Evolutionary conservation across 2,888 invertebrate species (phyloP).

Genomic region (Andrena minutula): DNA sequence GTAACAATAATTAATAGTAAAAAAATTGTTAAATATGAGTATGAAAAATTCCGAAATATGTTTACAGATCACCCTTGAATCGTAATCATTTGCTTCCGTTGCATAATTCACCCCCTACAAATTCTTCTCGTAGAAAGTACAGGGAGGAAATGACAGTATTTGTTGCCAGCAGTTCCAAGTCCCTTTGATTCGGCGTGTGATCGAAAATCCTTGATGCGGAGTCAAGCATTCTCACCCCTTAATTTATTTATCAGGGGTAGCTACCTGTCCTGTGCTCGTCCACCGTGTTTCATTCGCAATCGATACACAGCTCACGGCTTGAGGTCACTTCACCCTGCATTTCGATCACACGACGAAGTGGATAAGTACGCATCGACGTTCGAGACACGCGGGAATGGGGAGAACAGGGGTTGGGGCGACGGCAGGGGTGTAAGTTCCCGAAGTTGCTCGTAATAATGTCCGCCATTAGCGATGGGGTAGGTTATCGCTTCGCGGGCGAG

Average conservation of each 20-base stretch:
- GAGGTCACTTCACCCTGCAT: slow-evolving; percentile 51
- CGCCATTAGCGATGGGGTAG: slow-evolving; percentile 78
- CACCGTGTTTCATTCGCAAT: slow-evolving; percentile 73
- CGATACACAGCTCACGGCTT: slow-evolving; percentile 70
- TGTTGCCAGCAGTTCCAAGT: background rate
- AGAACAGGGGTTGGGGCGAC: slow-evolving; percentile 19
- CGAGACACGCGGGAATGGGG: slow-evolving; percentile 61
- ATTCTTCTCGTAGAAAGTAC: background rate
- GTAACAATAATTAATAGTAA: too few relatives aligned
- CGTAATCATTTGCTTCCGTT: too few relatives aligned
- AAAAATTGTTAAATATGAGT: too few relatives aligned
- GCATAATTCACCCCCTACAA: background rate
- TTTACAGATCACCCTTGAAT: too few relatives aligned
- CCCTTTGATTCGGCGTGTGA: slow-evolving; percentile 6
- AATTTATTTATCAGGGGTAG: slow-evolving; percentile 79
- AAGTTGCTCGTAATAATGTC: slow-evolving; percentile 80
- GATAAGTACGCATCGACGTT: slow-evolving; percentile 73
- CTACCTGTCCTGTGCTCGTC: slow-evolving; percentile 78
- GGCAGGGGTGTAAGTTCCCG: slow-evolving; percentile 69
- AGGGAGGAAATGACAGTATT: background rate
- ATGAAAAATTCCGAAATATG: too few relatives aligned
- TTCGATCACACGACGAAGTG: slow-evolving; percentile 39
- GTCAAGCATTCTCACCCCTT: slow-evolving; percentile 72
- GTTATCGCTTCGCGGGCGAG: slow-evolving; percentile 73
- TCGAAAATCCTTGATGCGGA: slow-evolving; percentile 79